phyloP scores from a whole-genome alignment of 1,140 invertebrate genomes.

The Drosophila rhopaloa region DNA sequence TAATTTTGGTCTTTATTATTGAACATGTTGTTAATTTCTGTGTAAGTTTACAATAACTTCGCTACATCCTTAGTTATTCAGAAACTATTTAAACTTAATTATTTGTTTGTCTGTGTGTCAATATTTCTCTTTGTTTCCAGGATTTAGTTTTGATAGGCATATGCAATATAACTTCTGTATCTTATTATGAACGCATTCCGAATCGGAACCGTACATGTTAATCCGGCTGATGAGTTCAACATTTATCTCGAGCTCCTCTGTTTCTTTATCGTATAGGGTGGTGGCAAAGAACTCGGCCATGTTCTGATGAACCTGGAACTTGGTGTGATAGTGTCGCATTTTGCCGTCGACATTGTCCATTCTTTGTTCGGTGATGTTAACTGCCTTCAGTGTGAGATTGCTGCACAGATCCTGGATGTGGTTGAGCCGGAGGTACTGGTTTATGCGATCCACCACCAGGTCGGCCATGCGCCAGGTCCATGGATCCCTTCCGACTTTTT shows the following conservation, averaged over 20 bases:
- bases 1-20: too few relatives aligned
- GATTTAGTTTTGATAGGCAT: conserved; percentile 1
- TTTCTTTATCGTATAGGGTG: conserved; percentile 71
- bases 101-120: neutral
- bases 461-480: conserved; percentile 82
- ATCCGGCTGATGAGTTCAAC: conserved; percentile 86
- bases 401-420: conserved; percentile 89
- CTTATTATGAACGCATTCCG: conserved; percentile 85
- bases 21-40: too few relatives aligned
- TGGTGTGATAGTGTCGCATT: conserved; percentile 21
- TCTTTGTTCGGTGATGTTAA: conserved; percentile 27
- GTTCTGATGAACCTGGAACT: conserved; percentile 71
- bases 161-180: conserved; percentile 86
- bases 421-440: conserved; percentile 86
- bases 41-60: too few relatives aligned
- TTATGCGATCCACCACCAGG: conserved; percentile 84
- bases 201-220: conserved; percentile 86
- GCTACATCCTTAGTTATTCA: too few relatives aligned
- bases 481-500: conserved; percentile 70
- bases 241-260: conserved; percentile 34
- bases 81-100: too few relatives aligned
- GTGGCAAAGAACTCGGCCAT: conserved; percentile 87
- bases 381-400: conserved; percentile 10
- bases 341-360: neutral
- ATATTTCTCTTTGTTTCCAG: neutral